Evolutionary conservation across 1,140 invertebrate species (phyloP).

Genomic region (Eriosoma lanigerum): DNA sequence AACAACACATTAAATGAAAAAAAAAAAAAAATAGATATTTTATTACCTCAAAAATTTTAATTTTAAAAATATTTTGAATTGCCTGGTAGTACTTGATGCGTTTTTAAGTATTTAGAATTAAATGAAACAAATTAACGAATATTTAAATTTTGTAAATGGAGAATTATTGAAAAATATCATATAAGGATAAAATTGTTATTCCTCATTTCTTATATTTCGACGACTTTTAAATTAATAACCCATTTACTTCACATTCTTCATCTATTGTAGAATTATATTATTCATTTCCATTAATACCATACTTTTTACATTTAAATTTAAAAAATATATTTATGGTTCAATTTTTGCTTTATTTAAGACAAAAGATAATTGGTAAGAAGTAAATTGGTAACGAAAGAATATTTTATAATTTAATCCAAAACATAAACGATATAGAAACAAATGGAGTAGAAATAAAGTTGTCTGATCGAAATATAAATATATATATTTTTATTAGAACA

Average conservation of each 20-base stretch:
- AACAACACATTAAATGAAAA: neutral
- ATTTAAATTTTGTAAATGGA: too few relatives aligned
- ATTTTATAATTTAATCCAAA: constrained; percentile 9
- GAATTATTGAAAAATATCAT: too few relatives aligned
- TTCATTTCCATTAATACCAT: too few relatives aligned
- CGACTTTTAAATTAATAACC: too few relatives aligned
- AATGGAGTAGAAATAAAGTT: neutral
- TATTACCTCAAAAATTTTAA: neutral
- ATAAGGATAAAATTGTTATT: too few relatives aligned
- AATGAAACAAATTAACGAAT: neutral
- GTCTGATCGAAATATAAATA: neutral
- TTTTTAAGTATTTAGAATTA: neutral
- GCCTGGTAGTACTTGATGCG: neutral
- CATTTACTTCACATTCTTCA: too few relatives aligned
- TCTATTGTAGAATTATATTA: too few relatives aligned
- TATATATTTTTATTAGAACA: neutral
- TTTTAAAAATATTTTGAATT: neutral
- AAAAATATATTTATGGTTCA: too few relatives aligned
- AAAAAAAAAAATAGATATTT: neutral
- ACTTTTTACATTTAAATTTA: too few relatives aligned
- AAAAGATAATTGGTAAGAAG: constrained; percentile 9
- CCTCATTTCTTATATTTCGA: too few relatives aligned
- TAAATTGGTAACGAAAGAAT: neutral
- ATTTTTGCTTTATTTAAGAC: constrained; percentile 12
- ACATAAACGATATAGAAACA: neutral